Conservation (phyloP, 2,888 invertebrate species). For the Laspeyria flexula region DNA sequence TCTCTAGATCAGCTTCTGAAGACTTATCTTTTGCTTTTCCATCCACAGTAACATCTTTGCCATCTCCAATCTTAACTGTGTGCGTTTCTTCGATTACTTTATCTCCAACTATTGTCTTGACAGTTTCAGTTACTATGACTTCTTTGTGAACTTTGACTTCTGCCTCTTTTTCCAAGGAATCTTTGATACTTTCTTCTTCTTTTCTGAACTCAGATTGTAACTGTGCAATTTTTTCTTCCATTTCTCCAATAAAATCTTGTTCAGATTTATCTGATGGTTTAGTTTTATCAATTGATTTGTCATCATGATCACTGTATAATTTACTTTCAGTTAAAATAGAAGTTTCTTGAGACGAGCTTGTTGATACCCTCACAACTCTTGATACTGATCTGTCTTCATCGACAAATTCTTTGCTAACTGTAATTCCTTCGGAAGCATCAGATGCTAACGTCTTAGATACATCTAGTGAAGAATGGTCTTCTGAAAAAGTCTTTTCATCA, state of each 20-base stretch:
- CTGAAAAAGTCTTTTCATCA: conserved; percentile 81
- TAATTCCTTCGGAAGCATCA: conserved; percentile 75
- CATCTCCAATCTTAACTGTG: conserved; percentile 11
- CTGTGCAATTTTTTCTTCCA: conserved; percentile 63
- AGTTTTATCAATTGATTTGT: conserved; percentile 62
- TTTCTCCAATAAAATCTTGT: conserved; percentile 63
- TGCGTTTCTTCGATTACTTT: conserved; percentile 36
- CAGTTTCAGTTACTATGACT: conserved; percentile 36
- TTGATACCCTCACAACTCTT: conserved; percentile 63
- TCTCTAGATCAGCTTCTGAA: conserved; percentile 29
- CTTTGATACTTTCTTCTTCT: conserved; percentile 53
- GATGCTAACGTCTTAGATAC: conserved; percentile 82
- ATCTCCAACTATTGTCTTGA: conserved; percentile 34
- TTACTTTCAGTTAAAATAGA: conserved; percentile 78
- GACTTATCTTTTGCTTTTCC: not conserved
- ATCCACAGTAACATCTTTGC: conserved; percentile 1
- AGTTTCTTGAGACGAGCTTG: conserved; percentile 76
- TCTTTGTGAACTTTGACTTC: conserved; percentile 29
- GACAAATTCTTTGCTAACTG: conserved; percentile 72
- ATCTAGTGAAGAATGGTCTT: conserved; percentile 81
- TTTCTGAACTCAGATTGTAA: conserved; percentile 62
- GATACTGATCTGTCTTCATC: conserved; percentile 75
- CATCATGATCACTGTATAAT: conserved; percentile 71
- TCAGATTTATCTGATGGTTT: conserved; percentile 60
- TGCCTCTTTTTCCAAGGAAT: conserved; percentile 23